Base-by-base conservation (phyloP, 2,113 vertebrate genomes). In the Microcebus tavaratra region DNA sequence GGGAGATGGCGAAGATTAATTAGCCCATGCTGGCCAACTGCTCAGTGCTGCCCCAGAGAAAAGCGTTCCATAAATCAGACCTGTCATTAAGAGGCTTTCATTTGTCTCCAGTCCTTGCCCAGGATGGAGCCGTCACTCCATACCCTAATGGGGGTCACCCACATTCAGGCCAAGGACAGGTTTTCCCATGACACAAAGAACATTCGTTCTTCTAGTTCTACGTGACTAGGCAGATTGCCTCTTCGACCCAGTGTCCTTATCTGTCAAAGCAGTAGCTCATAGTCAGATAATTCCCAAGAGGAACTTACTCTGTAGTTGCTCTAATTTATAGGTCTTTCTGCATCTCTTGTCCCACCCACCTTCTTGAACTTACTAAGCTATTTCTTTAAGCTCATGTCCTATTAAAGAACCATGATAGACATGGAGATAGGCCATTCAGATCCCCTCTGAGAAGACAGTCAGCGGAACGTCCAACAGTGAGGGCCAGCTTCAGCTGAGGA, bases 81-180 rank as follows among this genome's bases (percentile, higher is more conserved):
- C 48, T 67, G 15, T 90, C 45, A 17, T 65, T 82, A 48, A 45
- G 39, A 91, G 63, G 18, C 20, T 53, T 80, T 59, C 31, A 27
- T 75, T 70, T 23, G 18, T 81, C 85, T 93, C 25, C 8, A 18
- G 3, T 42, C 67, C 48, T 73, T 23, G 20, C 18, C 34, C 5
- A 42, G 63, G 3, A 53, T 61, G 39, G 50, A 18, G 10, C 36
- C 34, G 14, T 96, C 81, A 59, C 29, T 91, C 53, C 10, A 0
- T 50, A 10, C 55, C 59, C 80, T 57, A 73, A 63, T 36, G 14
- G 48, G 18, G 78, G 18, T 76, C 34, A 36, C 18, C 13, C 48
- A 20, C n/a, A 85, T 68, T 96, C 90, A 96, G 84, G 92, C 81
- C 94, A 90, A 95, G 73, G 88, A 73, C 84, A 87, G 48, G 21